Base-by-base conservation (phyloP, 2,797 vertebrate genomes). In the Ibycter americanus region DNA sequence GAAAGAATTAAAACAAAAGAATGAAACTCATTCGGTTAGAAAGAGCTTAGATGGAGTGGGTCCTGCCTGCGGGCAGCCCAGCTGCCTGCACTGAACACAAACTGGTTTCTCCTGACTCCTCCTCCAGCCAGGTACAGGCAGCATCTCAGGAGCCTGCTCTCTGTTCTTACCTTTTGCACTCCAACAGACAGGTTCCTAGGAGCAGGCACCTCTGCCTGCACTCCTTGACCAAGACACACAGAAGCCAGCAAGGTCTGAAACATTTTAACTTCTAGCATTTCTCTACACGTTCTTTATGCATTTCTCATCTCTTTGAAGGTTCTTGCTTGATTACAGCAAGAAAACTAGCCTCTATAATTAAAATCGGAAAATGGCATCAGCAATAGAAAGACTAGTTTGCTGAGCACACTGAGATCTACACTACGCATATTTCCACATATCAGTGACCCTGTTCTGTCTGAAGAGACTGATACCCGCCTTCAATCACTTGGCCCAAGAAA, bases 391-490 rank as follows among this genome's bases (percentile, higher is more conserved):
- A 52, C 19, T 4, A 66, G n/a, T 40, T 84, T 36, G 49, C 51
- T 68, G 31, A 44, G n/a, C 25, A 62, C n/a, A 46, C 27, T 0
- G 1, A 56, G 32, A 16, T 40, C 49, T 26, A 40, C 25, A 8
- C 55, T 27, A 29, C 49, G 59, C 0, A 0, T 20, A 32, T 20
- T 36, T 27, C 34, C 54, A 55, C 1, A 0, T 36, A 42, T 29
- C 38, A 31, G 22, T 52, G 26, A 65, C 22, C 4, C 26, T 18
- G 25, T 34, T 51, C 23, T 52, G 12, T 66, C 66, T 40, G 38
- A 46, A 52, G 25, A 65, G 52, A 65, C 21, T 12, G 68, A 62
- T 42, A 36, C 34, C 22, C 72, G 40, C 44, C 42, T 80, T 51
- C 44, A 38, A 38, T 8, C 8, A 22, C 44, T 38, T 34, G 5